Evolutionary conservation across 92 coral and sea anemone species (phyloP).

Genomic region (Porites evermanni): DNA sequence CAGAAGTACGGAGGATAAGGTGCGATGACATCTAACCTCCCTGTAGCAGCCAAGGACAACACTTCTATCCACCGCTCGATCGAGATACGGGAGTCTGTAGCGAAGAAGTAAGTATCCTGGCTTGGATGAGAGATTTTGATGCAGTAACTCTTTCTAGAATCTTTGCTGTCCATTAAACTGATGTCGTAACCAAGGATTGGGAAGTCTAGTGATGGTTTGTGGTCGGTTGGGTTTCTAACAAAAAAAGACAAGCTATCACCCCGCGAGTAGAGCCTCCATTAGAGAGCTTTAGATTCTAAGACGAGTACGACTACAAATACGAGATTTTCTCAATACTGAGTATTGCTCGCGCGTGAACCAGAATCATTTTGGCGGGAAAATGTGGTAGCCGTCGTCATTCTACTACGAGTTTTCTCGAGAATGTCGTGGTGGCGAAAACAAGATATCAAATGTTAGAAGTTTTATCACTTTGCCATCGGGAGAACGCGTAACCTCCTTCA

Average conservation of each 20-base stretch:
- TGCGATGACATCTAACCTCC: slow-evolving; percentile 83
- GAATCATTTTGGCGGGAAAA: too few species aligned
- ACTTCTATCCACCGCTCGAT: slow-evolving; percentile 97
- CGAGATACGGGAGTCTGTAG: slow-evolving; percentile 89
- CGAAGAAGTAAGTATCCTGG: slow-evolving; percentile 78
- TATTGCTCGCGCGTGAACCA: too few species aligned
- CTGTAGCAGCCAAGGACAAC: slow-evolving; percentile 93
- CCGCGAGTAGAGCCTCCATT: too few species aligned
- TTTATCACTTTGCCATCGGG: too few species aligned
- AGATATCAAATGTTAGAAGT: too few species aligned
- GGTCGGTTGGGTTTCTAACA: slow-evolving; percentile 86
- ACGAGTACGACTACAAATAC: too few species aligned
- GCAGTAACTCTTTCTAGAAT: slow-evolving; percentile 82
- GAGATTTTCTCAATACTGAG: too few species aligned
- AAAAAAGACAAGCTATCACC: not conserved
- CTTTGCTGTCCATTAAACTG: slow-evolving; percentile 87
- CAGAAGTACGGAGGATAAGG: slow-evolving; percentile 88
- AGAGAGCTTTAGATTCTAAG: too few species aligned
- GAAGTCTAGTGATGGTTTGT: slow-evolving; percentile 75
- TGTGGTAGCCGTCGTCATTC: too few species aligned
- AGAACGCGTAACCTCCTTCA: too few species aligned
- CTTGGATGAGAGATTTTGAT: slow-evolving; percentile 89
- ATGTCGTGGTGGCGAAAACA: too few species aligned
- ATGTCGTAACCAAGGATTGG: slow-evolving; percentile 86
- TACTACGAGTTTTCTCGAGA: too few species aligned